A percentile compares a stretch with the other conserved stretches of the same genome.
Evolutionary conservation across 2,113 vertebrate species (phyloP).

Genomic region (Dermatemys mawii): DNA sequence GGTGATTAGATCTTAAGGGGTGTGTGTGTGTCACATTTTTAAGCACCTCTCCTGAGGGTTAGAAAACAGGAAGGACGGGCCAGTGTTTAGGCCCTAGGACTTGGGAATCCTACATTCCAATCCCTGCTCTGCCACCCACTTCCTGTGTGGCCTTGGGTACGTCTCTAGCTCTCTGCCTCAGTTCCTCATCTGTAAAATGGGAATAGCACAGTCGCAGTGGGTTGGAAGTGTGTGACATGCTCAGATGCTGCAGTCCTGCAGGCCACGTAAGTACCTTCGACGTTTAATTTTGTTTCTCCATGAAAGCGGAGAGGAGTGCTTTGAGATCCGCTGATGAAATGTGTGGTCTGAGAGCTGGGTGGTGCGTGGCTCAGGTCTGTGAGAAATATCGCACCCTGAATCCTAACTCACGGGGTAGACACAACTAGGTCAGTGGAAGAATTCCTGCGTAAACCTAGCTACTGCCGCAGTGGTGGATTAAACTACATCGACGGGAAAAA

Average conservation of each 20-base stretch:
- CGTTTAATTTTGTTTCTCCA: neutral
- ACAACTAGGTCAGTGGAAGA: neutral
- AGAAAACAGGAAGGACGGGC: neutral
- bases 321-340: neutral
- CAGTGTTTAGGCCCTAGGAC: neutral
- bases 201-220: rapidly evolving
- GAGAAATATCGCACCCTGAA: neutral
- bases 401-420: neutral
- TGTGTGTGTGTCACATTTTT: neutral
- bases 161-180: neutral
- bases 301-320: neutral
- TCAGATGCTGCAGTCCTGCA: rapidly evolving
- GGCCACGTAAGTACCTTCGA: neutral
- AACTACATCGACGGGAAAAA: neutral
- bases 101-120: neutral
- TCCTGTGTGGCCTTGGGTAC: neutral
- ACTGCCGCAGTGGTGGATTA: too few relatives aligned
- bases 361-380: neutral
- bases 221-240: neutral
- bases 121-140: neutral
- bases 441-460: neutral
- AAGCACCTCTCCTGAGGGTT: neutral
- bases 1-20: too few relatives aligned
- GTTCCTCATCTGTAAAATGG: neutral
- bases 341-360: neutral